These are phyloP conservation scores for Lates calcarifer DNA, from an alignment of 2,113 vertebrate species.

Conservation along the genomic window DNA sequence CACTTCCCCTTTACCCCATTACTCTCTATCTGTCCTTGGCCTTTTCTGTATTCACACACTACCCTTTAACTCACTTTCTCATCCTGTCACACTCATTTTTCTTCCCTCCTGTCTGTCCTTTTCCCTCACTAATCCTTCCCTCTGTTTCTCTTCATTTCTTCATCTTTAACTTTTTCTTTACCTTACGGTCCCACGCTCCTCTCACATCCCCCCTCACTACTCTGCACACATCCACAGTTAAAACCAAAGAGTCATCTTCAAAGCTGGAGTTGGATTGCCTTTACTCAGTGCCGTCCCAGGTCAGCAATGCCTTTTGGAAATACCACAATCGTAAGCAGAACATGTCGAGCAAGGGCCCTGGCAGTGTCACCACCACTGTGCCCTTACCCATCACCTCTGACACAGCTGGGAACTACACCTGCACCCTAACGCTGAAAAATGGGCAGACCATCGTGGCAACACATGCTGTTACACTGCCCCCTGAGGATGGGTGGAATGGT, in stretches of 20 bases:
- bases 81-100: constrained; percentile 21
- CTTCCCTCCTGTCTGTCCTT: constrained; percentile 26
- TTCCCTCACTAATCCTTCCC: constrained; percentile 29
- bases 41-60: constrained; percentile 73
- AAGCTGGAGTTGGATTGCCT: constrained; percentile 70
- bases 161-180: constrained; percentile 14
- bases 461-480: constrained; percentile 55
- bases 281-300: constrained; percentile 66
- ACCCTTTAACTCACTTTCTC: constrained; percentile 68
- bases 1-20: constrained; percentile 58
- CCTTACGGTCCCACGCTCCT: neutral
- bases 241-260: neutral
- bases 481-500: constrained; percentile 26
- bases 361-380: constrained; percentile 59
- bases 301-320: constrained; percentile 65
- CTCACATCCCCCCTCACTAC: neutral
- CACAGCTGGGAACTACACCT: constrained; percentile 83
- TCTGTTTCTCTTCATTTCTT: constrained; percentile 26
- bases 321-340: constrained; percentile 60
- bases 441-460: constrained; percentile 62
- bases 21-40: constrained; percentile 74
- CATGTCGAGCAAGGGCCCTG: neutral
- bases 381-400: constrained; percentile 69
- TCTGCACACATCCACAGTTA: constrained; percentile 66
- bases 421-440: constrained; percentile 73